phyloP scores from a whole-genome alignment of 2,113 vertebrate species.

The Aleadryas rufinucha region DNA sequence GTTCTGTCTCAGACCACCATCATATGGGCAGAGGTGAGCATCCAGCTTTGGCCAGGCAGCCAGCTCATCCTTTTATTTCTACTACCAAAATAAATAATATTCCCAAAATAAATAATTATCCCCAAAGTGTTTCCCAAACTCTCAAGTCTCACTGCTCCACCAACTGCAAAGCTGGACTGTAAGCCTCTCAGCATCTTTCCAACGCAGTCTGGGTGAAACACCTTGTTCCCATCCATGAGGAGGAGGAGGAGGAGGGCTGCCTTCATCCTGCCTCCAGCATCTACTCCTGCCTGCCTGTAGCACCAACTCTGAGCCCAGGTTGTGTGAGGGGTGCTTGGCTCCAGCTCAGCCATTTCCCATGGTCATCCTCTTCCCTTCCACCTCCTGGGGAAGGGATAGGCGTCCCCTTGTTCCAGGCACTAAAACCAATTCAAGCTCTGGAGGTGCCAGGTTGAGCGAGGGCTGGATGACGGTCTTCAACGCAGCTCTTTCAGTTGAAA shows the following conservation, averaged over 20 bases:
- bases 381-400: neutral
- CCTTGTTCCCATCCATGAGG: neutral
- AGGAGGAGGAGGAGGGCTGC: neutral
- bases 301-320: neutral
- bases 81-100: neutral
- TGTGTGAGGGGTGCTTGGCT: neutral
- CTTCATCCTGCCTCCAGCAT: neutral
- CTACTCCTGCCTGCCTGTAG: rapidly evolving
- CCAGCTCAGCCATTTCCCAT: neutral
- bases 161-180: neutral
- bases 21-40: rapidly evolving
- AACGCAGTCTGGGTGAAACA: rapidly evolving
- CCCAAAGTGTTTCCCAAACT: neutral
- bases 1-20: neutral
- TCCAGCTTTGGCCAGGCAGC: neutral
- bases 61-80: neutral
- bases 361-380: neutral
- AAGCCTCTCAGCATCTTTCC: neutral
- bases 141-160: neutral
- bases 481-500: neutral
- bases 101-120: neutral
- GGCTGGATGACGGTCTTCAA: rapidly evolving
- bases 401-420: neutral
- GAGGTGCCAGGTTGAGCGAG: neutral
- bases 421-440: neutral